Evolutionary conservation across 2,113 vertebrate species (phyloP), one percentile per base, ranked within the genome.

Genomic region (Coracopsis vasa): DNA sequence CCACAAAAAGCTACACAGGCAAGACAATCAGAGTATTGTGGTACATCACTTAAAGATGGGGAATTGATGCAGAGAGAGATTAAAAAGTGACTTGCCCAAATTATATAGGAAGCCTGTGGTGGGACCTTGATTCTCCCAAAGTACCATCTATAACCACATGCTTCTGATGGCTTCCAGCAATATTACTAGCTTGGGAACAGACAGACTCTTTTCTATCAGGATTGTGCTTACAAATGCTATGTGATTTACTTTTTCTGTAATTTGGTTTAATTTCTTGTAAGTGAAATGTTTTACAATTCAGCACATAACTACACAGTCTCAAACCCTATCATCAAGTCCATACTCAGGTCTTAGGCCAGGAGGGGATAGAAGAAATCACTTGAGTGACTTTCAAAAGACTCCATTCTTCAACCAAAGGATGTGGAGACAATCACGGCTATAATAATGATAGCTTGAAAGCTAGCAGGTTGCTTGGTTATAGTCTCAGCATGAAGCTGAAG

Each of bases 61-160:
- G 58, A 81, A 87, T 11, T 69, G 50, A 69, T 56, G 33, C 47
- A 86, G n/a, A 65, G 18, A n/a, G 45, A 92, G 66, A 72, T 91
- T 79, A 75, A 92, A 89, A 86, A 78, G 35, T 44, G 11, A 85
- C 61, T 95, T 72, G 21, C 33, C 15, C 33, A 95, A 95, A 95
- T 95, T 94, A 95, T 67, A 95, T 51, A 90, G 91, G 61, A 95
- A 91, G 31, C 44, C 74, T 91, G 91, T 24, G 87, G 91, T 56
- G 47, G 33, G 44, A 89, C 65, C 33, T 81, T 67, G 39, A 16
- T 81, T 94, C 56, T 92, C n/a, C 17, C 78, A 82, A 79, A 94
- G 56, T 15, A 41, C 27, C 54, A 54, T 21, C 72, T 84, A 18
- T 64, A 86, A 84, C 73, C 27, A 89, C 73, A 81, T 44, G 24